Conservation (phyloP, 2,113 vertebrate species). For the Solenodon paradoxus region DNA sequence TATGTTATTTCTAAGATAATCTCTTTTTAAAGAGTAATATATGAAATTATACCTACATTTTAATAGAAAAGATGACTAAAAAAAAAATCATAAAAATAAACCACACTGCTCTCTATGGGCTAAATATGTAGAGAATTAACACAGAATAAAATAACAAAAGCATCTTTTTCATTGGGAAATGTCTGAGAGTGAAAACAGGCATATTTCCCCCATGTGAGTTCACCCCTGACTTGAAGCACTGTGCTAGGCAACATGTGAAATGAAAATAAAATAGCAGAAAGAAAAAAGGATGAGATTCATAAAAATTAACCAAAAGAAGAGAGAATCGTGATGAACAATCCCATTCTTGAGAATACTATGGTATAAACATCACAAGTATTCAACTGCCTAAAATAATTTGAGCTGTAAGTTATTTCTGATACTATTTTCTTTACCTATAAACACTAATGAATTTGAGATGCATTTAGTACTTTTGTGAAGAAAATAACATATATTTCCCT, state of each 20-base stretch:
- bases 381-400: conserved; percentile 10
- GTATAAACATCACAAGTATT: neutral
- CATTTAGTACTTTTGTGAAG: neutral
- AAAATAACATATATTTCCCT: neutral
- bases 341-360: neutral
- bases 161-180: neutral
- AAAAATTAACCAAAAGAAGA: neutral
- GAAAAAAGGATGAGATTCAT: neutral
- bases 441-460: neutral
- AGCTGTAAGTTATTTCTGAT: neutral
- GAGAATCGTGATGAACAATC: neutral
- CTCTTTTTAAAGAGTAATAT: neutral
- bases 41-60: conserved; percentile 10
- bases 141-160: neutral
- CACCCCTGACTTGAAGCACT: neutral
- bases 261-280: neutral
- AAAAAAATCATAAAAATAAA: neutral
- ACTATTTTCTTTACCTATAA: neutral
- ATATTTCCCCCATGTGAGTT: neutral
- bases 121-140: neutral
- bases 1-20: neutral
- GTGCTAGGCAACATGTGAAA: neutral
- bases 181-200: neutral
- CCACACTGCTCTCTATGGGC: neutral
- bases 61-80: neutral